Base-by-base conservation (phyloP, 64 coral and sea anemone genomes). In the Pocillopora verrucosa region DNA sequence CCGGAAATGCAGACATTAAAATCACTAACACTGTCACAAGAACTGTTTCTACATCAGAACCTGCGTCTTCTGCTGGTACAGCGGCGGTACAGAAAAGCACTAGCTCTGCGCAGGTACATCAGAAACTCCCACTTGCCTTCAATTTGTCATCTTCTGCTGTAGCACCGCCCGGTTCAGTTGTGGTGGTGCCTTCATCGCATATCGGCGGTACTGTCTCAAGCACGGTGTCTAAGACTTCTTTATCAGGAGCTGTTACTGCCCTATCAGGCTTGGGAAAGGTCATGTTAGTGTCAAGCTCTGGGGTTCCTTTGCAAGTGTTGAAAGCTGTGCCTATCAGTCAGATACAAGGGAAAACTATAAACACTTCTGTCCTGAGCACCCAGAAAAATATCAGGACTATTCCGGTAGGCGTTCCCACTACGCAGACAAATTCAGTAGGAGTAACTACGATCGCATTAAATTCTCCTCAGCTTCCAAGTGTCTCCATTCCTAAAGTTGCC, bases 271-370 rank as follows among this genome's bases (percentile, higher is more conserved):
- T 85, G 20, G 82, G 82, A 5, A 85, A 85, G 17, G 82, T 85
- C 72, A 85, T 85, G 82, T 72, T 85, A 13, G 82, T 85, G 36
- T 70, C 82, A 13, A 85, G 63, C 34, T 69, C 34, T 72, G 82
- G 82, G 26, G 65, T 85, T 41, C 82, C 82, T 24, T 20, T 85
- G 22, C 63, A 72, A 72, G 82, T 72, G 6, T 57, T 85, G 64
- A 72, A 85, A 72, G 61, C 64, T 26, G 34, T 65, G 17, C 60
- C 80, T 68, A 34, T 68, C 10, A 65, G 34, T 20, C 63, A 85
- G 64, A 45, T 38, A 70, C 82, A 72, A 72, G 82, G 20, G 15
- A 72, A 85, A 22, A 83, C 61, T 41, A 5, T 85, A 22, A 70
- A 57, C 38, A 16, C 61, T 38, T 12, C 82, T 57, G 36, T 70